Evolutionary conservation across 2,797 vertebrate genomes (phyloP).

Genomic region (Diplodus puntazzo): DNA sequence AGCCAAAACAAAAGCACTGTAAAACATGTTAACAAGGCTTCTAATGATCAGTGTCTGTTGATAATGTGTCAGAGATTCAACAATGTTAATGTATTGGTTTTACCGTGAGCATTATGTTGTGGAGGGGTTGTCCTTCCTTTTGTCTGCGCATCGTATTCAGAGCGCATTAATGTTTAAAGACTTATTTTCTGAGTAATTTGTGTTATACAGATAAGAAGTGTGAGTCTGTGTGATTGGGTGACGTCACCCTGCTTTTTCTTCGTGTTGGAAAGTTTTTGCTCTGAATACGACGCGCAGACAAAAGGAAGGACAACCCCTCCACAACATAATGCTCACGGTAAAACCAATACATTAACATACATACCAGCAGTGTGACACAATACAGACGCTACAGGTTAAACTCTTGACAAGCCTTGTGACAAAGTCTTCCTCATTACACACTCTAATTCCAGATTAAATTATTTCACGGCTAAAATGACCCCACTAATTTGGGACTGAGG

Average conservation of each 20-base stretch:
- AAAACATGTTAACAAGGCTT: not conserved
- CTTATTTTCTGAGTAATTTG: not conserved
- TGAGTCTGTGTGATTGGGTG: not conserved
- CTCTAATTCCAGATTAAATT: slow-evolving; percentile 54
- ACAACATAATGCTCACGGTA: slow-evolving; percentile 35
- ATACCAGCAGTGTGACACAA: slow-evolving; percentile 45
- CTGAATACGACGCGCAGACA: slow-evolving; percentile 33
- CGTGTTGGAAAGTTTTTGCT: slow-evolving; percentile 22
- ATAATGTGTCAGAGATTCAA: not conserved
- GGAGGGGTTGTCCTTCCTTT: slow-evolving; percentile 28
- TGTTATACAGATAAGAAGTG: not conserved
- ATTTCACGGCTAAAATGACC: slow-evolving; percentile 56
- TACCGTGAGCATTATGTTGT: slow-evolving; percentile 35
- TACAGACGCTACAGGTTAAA: slow-evolving; percentile 46
- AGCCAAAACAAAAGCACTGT: not conserved
- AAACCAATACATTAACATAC: slow-evolving; percentile 61
- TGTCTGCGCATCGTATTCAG: slow-evolving; percentile 33
- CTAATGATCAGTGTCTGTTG: not conserved
- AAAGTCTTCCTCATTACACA: slow-evolving; percentile 62
- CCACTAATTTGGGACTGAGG: slow-evolving; percentile 53
- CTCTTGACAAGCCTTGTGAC: slow-evolving; percentile 44
- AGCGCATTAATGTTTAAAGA: not conserved
- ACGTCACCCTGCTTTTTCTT: slow-evolving; percentile 20
- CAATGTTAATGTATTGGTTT: slow-evolving; percentile 62
- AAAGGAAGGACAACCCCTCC: slow-evolving; percentile 28